These are phyloP conservation scores for Myiozetetes cayanensis DNA, from an alignment of 2,113 vertebrate species.

Conservation along the genomic window DNA sequence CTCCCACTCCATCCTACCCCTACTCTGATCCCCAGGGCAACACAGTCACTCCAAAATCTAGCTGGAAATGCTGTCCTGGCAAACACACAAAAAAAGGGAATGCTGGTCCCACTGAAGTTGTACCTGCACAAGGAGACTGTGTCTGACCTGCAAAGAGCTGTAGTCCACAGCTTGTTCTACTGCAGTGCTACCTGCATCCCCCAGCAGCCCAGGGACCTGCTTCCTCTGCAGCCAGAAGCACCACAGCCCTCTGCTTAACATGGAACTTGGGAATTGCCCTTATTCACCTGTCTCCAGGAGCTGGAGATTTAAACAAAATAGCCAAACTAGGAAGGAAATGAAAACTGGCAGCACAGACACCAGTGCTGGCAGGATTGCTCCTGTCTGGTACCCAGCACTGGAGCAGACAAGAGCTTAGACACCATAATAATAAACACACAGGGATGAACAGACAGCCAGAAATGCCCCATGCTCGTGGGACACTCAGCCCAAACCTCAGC, in stretches of 20 bases:
- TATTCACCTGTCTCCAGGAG: background rate
- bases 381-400: rapidly evolving
- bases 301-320: background rate
- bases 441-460: background rate
- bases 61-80: background rate
- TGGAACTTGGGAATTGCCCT: background rate
- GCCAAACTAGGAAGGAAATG: rapidly evolving
- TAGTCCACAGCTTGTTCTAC: background rate
- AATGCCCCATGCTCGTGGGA: background rate
- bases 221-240: background rate
- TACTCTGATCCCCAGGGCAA: background rate
- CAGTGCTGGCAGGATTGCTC: background rate
- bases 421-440: background rate
- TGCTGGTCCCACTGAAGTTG: background rate
- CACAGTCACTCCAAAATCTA: background rate
- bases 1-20: background rate
- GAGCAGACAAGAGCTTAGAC: background rate
- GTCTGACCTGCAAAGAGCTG: background rate
- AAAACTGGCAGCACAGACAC: background rate
- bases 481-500: background rate
- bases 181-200: background rate
- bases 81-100: background rate
- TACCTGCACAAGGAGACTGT: background rate
- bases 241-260: background rate
- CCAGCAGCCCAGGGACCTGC: background rate